These are phyloP conservation scores for Palythoa heliodiscus DNA, from an alignment of 92 coral and sea anemone species.

Conservation along the genomic window DNA sequence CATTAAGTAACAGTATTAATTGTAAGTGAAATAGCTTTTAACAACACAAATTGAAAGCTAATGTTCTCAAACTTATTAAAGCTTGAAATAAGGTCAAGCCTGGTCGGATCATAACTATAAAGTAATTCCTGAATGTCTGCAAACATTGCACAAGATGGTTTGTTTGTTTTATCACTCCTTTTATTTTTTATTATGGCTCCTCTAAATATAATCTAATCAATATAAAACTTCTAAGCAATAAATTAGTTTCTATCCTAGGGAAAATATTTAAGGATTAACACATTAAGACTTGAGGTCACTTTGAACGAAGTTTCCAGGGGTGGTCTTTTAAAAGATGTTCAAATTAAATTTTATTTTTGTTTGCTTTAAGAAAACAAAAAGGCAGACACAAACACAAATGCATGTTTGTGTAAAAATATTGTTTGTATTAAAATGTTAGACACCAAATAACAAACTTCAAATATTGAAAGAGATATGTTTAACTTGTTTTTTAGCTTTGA, in stretches of 20 bases:
- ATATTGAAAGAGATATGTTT: neutral
- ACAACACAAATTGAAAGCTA: neutral
- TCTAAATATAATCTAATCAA: neutral
- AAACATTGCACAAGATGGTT: neutral
- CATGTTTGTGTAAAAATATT: neutral
- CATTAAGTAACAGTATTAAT: neutral
- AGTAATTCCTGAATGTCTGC: neutral
- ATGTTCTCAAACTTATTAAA: neutral
- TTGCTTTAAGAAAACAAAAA: neutral
- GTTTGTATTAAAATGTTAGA: neutral
- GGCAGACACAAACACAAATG: neutral
- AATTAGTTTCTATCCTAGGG: neutral
- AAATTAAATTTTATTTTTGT: neutral
- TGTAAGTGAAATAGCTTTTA: neutral
- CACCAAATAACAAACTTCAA: neutral
- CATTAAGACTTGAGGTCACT: neutral
- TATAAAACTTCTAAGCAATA: neutral
- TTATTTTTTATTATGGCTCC: neutral
- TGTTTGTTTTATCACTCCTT: neutral
- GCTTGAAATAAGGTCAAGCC: conserved; percentile 3
- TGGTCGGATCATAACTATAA: neutral
- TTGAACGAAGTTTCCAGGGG: neutral
- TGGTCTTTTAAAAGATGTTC: neutral
- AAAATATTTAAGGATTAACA: neutral
- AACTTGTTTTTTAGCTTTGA: conserved; percentile 24